phyloP scores from a whole-genome alignment of 2,888 invertebrate genomes.

The Drosophila tripunctata region DNA sequence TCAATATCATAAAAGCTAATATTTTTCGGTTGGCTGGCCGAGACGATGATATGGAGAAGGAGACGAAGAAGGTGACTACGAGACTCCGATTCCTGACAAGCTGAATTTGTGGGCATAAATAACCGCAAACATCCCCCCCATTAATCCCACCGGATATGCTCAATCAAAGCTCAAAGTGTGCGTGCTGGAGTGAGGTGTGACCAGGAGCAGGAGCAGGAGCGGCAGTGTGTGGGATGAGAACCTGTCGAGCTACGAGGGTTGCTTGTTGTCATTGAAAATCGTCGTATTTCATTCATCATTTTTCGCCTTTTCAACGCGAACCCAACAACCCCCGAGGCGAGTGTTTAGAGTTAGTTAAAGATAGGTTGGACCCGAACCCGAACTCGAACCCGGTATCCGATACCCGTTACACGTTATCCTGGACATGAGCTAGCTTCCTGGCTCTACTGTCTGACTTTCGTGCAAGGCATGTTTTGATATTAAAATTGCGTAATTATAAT shows the following conservation, averaged over 20 bases:
- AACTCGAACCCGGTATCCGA: slow-evolving; percentile 14
- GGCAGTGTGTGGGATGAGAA: slow-evolving; percentile 22
- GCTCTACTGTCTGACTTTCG: slow-evolving; percentile 30
- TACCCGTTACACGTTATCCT: slow-evolving; percentile 2
- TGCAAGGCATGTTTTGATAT: slow-evolving; percentile 69
- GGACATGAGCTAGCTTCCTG: slow-evolving; percentile 34
- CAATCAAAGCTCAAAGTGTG: slow-evolving; percentile 82
- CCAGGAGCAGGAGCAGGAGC: slow-evolving; percentile 23
- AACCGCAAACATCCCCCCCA: slow-evolving; percentile 69
- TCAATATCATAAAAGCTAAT: slow-evolving; percentile 82
- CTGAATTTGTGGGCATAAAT: slow-evolving; percentile 59
- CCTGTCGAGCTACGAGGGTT: slow-evolving; percentile 51
- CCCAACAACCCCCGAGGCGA: slow-evolving; percentile 59
- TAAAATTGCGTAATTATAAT: slow-evolving; percentile 82
- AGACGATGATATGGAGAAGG: background rate
- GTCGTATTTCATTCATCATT: slow-evolving; percentile 81
- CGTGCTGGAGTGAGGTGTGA: slow-evolving; percentile 60
- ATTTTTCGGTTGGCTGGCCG: slow-evolving; percentile 80
- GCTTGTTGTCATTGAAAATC: slow-evolving; percentile 68
- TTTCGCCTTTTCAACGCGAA: slow-evolving; percentile 75
- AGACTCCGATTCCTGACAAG: slow-evolving; percentile 39
- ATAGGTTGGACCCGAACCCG: slow-evolving; percentile 25
- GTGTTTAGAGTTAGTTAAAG: slow-evolving; percentile 47
- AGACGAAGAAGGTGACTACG: slow-evolving; percentile 2
- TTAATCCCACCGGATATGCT: slow-evolving; percentile 83